Conservation (phyloP, 92 coral and sea anemone genomes). For the Zoanthus sansibaricus region DNA sequence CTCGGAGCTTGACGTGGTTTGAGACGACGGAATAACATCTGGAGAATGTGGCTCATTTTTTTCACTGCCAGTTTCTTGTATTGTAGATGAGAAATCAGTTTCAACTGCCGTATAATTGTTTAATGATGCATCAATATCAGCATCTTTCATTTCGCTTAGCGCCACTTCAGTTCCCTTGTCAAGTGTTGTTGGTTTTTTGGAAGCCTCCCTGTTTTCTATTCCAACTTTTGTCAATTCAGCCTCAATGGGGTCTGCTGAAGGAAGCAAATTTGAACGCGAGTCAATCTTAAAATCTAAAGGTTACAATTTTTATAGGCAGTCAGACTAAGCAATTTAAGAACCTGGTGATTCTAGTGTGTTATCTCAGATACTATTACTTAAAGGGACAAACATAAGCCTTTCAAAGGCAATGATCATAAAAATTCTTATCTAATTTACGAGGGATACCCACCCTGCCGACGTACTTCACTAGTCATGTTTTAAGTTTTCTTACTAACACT, state of each 20-base stretch:
- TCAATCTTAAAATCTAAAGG: no score
- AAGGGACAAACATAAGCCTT: no score
- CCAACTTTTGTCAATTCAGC: neutral
- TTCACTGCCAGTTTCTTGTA: neutral
- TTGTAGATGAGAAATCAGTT: neutral
- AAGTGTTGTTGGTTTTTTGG: neutral
- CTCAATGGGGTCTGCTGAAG: neutral
- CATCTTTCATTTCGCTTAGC: no score
- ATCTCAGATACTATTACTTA: no score
- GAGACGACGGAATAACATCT: slow-evolving; percentile 94
- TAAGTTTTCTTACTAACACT: neutral
- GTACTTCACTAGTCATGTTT: no score
- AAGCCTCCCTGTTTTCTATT: neutral
- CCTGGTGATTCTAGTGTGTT: no score
- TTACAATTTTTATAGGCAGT: no score
- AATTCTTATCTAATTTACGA: no score
- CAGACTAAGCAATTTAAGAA: no score
- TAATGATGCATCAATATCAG: neutral
- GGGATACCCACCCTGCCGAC: no score
- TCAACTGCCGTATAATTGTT: neutral
- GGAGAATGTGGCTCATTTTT: slow-evolving; percentile 69
- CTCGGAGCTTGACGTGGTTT: slow-evolving; percentile 65
- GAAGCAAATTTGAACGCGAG: neutral
- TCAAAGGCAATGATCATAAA: no score
- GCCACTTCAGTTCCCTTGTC: neutral